phyloP scores from a whole-genome alignment of 2,888 invertebrate genomes.

The Lepidocyrtinus sp. region DNA sequence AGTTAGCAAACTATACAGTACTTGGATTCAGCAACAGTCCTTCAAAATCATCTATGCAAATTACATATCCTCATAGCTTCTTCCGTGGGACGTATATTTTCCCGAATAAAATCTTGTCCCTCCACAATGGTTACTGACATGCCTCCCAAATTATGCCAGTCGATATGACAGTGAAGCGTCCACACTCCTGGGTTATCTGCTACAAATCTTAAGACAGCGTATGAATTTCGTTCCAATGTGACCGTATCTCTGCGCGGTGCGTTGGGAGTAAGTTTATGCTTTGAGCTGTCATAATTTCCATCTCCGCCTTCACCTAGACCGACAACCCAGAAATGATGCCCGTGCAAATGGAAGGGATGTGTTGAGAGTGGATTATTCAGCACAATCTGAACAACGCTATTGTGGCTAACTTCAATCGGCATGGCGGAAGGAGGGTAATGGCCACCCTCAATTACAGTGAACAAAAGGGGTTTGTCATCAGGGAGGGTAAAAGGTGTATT shows the following conservation, averaged over 20 bases:
- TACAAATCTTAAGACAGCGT: constrained; percentile 42
- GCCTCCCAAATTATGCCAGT: constrained; percentile 59
- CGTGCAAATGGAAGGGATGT: constrained; percentile 66
- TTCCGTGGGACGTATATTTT: background rate
- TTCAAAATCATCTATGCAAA: constrained; percentile 11
- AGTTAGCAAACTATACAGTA: too few relatives aligned
- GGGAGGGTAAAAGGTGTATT: constrained; percentile 24
- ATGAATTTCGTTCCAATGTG: background rate
- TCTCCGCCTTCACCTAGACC: constrained; percentile 45
- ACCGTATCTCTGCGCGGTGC: constrained; percentile 55
- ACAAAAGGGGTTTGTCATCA: constrained; percentile 36
- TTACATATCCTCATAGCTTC: constrained; percentile 16
- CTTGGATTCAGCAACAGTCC: too few relatives aligned
- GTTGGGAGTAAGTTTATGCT: constrained; percentile 9
- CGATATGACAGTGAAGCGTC: constrained; percentile 60
- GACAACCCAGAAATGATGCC: constrained; percentile 62
- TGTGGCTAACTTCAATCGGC: constrained; percentile 27
- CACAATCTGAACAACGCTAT: constrained; percentile 50
- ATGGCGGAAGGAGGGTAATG: background rate
- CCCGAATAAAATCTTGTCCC: constrained; percentile 6
- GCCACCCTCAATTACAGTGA: constrained; percentile 28
- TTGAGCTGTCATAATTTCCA: constrained; percentile 32
- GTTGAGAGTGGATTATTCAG: constrained; percentile 38
- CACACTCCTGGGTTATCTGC: constrained; percentile 61
- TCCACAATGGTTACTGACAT: constrained; percentile 46